Percentiles rank a stretch among this genome's conserved stretches.
These are phyloP conservation scores for Phylloscopus trochiloides DNA, from an alignment of 2,113 vertebrate species.

Conservation along the genomic window DNA sequence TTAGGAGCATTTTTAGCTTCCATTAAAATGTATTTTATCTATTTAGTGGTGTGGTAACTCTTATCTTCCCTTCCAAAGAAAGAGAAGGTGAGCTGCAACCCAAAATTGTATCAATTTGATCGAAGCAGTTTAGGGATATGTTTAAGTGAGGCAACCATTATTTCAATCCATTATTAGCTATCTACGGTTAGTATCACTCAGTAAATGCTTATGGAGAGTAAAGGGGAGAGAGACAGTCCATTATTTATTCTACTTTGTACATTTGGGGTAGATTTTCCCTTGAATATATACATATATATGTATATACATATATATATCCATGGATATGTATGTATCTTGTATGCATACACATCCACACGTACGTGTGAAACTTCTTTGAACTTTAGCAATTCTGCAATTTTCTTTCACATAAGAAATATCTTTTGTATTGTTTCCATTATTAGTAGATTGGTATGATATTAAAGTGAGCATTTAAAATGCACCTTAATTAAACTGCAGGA, in stretches of 20 bases:
- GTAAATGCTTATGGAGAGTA: background rate
- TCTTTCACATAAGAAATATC: background rate
- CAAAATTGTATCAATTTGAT: background rate
- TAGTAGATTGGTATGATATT: conserved; percentile 46
- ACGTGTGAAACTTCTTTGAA: background rate
- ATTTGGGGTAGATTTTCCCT: background rate
- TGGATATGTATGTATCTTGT: background rate
- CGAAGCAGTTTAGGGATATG: background rate
- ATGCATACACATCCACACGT: background rate
- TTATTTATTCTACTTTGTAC: background rate
- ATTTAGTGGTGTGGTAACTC: background rate
- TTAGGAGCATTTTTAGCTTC: background rate
- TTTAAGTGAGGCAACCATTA: background rate
- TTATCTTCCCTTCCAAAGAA: background rate
- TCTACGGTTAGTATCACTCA: background rate
- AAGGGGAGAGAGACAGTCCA: background rate
- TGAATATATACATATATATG: background rate
- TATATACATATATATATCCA: no score
- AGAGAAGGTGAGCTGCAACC: background rate
- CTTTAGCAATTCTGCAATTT: background rate
- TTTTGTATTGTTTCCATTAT: conserved; percentile 26
- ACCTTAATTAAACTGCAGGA: conserved; percentile 71
- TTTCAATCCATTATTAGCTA: background rate
- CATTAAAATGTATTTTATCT: background rate
- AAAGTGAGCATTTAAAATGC: conserved; percentile 61